phyloP scores from a whole-genome alignment of 1,140 invertebrate genomes.

The Lasioglossum baleicum region DNA sequence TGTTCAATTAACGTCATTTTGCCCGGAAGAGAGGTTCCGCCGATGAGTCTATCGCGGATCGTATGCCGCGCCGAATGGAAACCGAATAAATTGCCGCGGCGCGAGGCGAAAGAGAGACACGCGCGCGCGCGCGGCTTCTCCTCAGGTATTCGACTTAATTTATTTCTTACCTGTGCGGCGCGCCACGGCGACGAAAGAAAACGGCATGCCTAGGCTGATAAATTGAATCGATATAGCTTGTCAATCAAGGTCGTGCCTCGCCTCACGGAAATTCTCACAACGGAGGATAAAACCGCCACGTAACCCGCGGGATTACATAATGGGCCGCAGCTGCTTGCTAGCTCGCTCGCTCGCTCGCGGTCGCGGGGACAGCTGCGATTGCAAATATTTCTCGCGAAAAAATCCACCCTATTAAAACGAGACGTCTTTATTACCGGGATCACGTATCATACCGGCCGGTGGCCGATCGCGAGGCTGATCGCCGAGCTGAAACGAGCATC shows the following conservation, averaged over 20 bases:
- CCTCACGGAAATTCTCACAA: slow-evolving; percentile 57
- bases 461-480: too few relatives aligned
- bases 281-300: slow-evolving; percentile 44
- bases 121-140: background rate
- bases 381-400: background rate
- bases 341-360: background rate
- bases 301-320: slow-evolving; percentile 37
- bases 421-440: background rate
- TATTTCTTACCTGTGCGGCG: slow-evolving; percentile 6
- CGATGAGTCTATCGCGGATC: slow-evolving; percentile 11
- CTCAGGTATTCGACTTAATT: slow-evolving; percentile 12
- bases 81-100: slow-evolving; percentile 8
- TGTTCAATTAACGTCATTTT: slow-evolving; percentile 40
- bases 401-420: background rate
- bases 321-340: slow-evolving; percentile 14
- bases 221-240: slow-evolving; percentile 45
- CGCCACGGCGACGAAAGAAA: slow-evolving; percentile 8
- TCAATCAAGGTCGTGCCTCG: slow-evolving; percentile 58
- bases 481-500: too few relatives aligned
- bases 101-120: background rate
- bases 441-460: background rate
- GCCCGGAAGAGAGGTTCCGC: slow-evolving; percentile 39
- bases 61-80: slow-evolving; percentile 8
- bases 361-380: slow-evolving; percentile 4
- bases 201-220: slow-evolving; percentile 12